A percentile compares a stretch with the other conserved stretches of the same genome.
phyloP scores from a whole-genome alignment of 1,140 invertebrate species.

The Araneus ventricosus region DNA sequence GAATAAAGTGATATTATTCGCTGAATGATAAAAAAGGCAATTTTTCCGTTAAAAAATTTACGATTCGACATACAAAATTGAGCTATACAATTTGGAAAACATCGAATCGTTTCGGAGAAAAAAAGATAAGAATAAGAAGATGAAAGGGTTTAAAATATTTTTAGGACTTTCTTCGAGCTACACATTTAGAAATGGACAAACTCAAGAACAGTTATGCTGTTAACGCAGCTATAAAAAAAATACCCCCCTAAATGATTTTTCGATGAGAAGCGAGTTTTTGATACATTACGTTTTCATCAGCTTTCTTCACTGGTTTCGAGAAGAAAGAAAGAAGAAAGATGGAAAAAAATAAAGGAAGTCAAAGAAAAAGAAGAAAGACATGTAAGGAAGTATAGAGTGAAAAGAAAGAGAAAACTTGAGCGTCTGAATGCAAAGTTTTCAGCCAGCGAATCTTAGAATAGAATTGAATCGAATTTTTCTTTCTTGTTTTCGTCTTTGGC shows the following conservation, averaged over 20 bases:
- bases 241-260: slow-evolving; percentile 38
- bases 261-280: slow-evolving; percentile 38
- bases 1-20: too few species aligned
- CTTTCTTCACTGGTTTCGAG: slow-evolving; percentile 25
- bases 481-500: slow-evolving; percentile 42
- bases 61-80: not conserved
- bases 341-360: slow-evolving; percentile 4
- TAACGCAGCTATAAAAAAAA: slow-evolving; percentile 39
- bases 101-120: not conserved
- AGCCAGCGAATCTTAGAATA: slow-evolving; percentile 41
- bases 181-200: slow-evolving; percentile 41
- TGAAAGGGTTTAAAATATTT: slow-evolving; percentile 23
- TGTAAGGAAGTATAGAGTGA: slow-evolving; percentile 33
- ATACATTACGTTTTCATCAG: slow-evolving; percentile 54
- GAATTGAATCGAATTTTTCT: slow-evolving; percentile 47
- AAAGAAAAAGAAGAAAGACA: slow-evolving; percentile 13
- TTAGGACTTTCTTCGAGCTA: slow-evolving; percentile 15
- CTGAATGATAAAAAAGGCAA: too few species aligned
- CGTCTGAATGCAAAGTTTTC: slow-evolving; percentile 48
- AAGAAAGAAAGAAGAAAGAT: slow-evolving; percentile 19
- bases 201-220: slow-evolving; percentile 42
- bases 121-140: not conserved
- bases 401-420: slow-evolving; percentile 47
- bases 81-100: not conserved
- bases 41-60: too few species aligned